Percentiles rank a stretch among this genome's conserved stretches.
Conservation (phyloP, 2,113 vertebrate species). For the Aix galericulata region DNA sequence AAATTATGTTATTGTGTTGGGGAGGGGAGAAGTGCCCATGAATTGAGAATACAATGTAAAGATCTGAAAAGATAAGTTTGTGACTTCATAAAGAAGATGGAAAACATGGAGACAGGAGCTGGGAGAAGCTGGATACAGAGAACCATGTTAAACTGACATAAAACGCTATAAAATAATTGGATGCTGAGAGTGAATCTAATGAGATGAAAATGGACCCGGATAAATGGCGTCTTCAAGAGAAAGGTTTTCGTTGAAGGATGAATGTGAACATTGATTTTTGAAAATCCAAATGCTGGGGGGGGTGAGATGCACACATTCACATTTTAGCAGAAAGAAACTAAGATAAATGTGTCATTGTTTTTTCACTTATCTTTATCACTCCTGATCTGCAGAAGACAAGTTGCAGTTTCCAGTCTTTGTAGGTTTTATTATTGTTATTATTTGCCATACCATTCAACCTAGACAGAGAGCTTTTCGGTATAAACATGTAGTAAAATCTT, state of each 20-base stretch:
- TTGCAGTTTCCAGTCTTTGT: background rate
- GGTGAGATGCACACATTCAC: background rate
- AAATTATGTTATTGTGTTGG: background rate
- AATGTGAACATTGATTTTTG: background rate
- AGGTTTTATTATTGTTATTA: background rate
- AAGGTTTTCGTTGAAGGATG: background rate
- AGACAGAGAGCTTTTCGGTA: background rate
- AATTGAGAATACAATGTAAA: background rate
- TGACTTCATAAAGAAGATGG: background rate
- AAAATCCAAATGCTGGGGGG: background rate
- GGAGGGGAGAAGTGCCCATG: background rate
- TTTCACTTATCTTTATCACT: background rate
- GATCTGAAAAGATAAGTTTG: background rate
- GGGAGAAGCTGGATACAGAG: background rate
- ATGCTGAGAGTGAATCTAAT: background rate
- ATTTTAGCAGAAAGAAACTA: background rate
- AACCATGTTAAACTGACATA: background rate
- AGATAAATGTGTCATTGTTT: background rate
- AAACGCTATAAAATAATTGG: background rate
- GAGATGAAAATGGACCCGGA: background rate
- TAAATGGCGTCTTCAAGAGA: background rate
- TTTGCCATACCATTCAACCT: background rate
- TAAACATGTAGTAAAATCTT: background rate
- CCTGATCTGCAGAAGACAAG: background rate
- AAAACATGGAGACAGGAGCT: background rate